Evolutionary conservation across 2,888 invertebrate genomes (phyloP).

Genomic region (Zaprionus bogoriensis): DNA sequence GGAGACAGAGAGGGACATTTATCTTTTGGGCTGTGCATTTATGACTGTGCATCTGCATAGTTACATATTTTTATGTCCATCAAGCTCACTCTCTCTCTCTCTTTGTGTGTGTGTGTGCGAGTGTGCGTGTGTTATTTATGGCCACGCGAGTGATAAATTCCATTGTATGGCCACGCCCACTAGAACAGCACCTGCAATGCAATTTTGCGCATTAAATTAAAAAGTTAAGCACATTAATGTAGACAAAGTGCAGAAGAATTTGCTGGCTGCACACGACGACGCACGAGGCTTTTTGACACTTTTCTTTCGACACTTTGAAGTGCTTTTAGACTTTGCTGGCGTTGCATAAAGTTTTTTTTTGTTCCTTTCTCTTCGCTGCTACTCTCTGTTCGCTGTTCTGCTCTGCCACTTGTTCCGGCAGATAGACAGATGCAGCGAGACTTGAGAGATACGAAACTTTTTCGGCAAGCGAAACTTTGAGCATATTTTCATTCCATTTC

Average conservation of each 20-base stretch:
- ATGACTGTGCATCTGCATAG: slow-evolving; percentile 38
- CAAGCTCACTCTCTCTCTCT: slow-evolving; percentile 19
- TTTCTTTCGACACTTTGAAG: slow-evolving; percentile 76
- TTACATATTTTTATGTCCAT: slow-evolving; percentile 54
- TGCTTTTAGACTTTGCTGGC: slow-evolving; percentile 52
- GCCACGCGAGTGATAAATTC: slow-evolving; percentile 61
- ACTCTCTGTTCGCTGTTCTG: slow-evolving; percentile 4
- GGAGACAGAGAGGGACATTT: slow-evolving; percentile 41
- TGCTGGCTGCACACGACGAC: slow-evolving; percentile 24
- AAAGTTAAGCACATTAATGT: slow-evolving; percentile 54
- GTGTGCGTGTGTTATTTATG: slow-evolving; percentile 64
- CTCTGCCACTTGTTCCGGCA: slow-evolving; percentile 6
- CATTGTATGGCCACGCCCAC: slow-evolving; percentile 3
- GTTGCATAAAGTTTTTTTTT: slow-evolving; percentile 22
- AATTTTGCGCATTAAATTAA: slow-evolving; percentile 69
- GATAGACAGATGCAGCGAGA: slow-evolving; percentile 45
- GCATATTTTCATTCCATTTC: slow-evolving; percentile 40
- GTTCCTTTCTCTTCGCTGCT: not conserved
- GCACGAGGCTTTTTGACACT: slow-evolving; percentile 71
- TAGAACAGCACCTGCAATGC: slow-evolving; percentile 38
- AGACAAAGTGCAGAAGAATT: slow-evolving; percentile 49
- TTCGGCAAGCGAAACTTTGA: slow-evolving; percentile 53
- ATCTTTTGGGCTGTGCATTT: slow-evolving; percentile 49
- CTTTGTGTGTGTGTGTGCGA: not conserved
- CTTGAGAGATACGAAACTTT: slow-evolving; percentile 50